These are phyloP conservation scores for Atethmia centrago DNA, from an alignment of 2,888 invertebrate species.

Conservation along the genomic window DNA sequence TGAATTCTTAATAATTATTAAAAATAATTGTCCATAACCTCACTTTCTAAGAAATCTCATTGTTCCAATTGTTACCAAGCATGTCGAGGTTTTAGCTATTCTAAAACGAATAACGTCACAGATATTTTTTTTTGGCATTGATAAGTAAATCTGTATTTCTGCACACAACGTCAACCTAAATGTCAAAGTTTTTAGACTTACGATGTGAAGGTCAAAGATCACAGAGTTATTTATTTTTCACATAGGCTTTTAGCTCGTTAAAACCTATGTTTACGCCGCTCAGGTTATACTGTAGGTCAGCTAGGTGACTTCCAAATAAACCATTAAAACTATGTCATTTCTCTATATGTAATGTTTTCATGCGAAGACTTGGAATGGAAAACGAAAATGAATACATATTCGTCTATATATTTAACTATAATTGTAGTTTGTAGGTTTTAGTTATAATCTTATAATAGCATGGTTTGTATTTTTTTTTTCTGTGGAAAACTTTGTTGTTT, in stretches of 20 bases:
- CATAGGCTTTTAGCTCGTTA: conserved; percentile 5
- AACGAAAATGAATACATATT: background rate
- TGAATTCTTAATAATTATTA: background rate
- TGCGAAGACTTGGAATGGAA: background rate
- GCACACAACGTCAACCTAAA: conserved; percentile 10
- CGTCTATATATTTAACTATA: background rate
- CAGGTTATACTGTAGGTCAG: conserved; percentile 22
- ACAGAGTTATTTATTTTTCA: conserved; percentile 20
- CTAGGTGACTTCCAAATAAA: conserved; percentile 25
- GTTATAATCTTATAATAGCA: no score
- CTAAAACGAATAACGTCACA: background rate
- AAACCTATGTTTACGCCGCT: conserved; percentile 8
- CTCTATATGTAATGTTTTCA: background rate
- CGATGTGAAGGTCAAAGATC: conserved; percentile 1
- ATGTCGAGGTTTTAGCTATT: background rate
- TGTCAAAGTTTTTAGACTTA: conserved; percentile 20
- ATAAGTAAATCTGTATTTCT: conserved; percentile 6
- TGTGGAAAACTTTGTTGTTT: no score
- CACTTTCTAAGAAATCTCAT: background rate
- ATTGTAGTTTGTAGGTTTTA: no score
- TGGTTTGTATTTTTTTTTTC: no score
- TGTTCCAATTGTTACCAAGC: background rate
- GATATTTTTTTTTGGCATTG: conserved; percentile 18
- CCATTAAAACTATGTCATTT: conserved; percentile 11
- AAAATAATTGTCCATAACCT: background rate